Conservation (phyloP, 1,140 invertebrate genomes). For the Agrypnia vestita region DNA sequence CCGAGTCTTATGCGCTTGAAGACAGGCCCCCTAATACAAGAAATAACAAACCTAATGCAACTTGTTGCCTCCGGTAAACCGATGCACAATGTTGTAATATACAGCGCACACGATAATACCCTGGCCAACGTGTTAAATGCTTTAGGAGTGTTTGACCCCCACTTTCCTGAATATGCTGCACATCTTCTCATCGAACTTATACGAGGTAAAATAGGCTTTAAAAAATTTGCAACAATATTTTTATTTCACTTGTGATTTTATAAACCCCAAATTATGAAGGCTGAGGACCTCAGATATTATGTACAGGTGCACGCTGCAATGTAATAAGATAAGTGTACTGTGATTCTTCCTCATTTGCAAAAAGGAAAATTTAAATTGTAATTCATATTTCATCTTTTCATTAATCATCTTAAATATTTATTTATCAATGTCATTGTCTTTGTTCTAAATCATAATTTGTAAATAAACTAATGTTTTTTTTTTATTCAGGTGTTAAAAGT, state of each 20-base stretch:
- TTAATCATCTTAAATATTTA: no score
- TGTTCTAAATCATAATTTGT: no score
- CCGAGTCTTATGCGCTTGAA: background rate
- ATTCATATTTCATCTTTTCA: no score
- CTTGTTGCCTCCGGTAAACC: conserved; percentile 65
- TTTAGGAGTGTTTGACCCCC: conserved; percentile 81
- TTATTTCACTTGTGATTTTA: no score
- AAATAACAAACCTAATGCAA: conserved; percentile 58
- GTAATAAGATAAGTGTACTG: no score
- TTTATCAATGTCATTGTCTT: no score
- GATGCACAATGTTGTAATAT: conserved; percentile 80
- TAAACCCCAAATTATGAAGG: no score
- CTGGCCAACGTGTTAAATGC: conserved; percentile 84
- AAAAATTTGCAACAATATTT: conserved; percentile 63
- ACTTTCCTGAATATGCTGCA: conserved; percentile 83
- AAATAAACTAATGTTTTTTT: conserved; percentile 6
- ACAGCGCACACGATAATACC: conserved; percentile 89
- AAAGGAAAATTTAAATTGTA: background rate
- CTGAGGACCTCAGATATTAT: no score
- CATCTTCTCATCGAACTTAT: conserved; percentile 83
- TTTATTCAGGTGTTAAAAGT: conserved; percentile 30
- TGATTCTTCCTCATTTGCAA: no score
- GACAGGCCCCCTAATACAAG: conserved; percentile 12
- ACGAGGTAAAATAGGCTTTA: conserved; percentile 64
- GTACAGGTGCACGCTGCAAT: no score